Evolutionary conservation across 2,888 invertebrate genomes (phyloP).

Genomic region (Ormyrus rosae): DNA sequence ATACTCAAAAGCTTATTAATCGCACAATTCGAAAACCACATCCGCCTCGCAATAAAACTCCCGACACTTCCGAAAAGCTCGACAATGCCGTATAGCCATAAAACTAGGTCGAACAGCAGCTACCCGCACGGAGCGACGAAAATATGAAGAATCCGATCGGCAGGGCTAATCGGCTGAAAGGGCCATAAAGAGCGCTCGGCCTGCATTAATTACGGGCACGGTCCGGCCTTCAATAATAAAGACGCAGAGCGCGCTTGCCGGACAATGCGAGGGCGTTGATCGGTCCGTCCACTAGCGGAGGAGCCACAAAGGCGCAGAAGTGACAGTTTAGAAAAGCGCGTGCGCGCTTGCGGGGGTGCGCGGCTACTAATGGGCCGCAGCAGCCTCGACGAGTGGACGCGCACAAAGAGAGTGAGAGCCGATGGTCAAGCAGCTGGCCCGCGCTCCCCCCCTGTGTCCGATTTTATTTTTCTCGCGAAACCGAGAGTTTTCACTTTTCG

Average conservation of each 20-base stretch:
- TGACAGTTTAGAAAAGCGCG: too few relatives aligned
- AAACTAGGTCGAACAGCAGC: conserved; percentile 5
- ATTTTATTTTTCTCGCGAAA: conserved; percentile 25
- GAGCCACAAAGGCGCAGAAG: too few relatives aligned
- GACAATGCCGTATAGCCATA: neutral
- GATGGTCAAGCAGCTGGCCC: conserved; percentile 61
- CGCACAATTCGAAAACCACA: too few relatives aligned
- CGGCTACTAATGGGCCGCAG: conserved; percentile 65
- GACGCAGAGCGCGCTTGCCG: conserved; percentile 18
- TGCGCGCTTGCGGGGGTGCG: neutral
- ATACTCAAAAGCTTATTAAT: too few relatives aligned
- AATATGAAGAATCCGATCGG: neutral
- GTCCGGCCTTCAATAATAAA: conserved; percentile 5
- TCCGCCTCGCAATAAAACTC: conserved; percentile 7
- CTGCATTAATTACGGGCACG: conserved; percentile 42
- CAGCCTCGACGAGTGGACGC: conserved; percentile 41
- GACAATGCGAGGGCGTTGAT: conserved; percentile 65
- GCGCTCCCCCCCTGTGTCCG: conserved; percentile 56
- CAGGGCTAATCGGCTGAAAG: conserved; percentile 10
- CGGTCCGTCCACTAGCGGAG: conserved; percentile 36
- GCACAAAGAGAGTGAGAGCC: conserved; percentile 49
- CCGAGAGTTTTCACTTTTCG: neutral
- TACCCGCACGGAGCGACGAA: neutral
- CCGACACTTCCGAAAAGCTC: neutral
- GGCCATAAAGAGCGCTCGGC: conserved; percentile 22